These are phyloP conservation scores for Coelogynopora nodosa DNA, from an alignment of 2,888 invertebrate species.

Conservation along the genomic window DNA sequence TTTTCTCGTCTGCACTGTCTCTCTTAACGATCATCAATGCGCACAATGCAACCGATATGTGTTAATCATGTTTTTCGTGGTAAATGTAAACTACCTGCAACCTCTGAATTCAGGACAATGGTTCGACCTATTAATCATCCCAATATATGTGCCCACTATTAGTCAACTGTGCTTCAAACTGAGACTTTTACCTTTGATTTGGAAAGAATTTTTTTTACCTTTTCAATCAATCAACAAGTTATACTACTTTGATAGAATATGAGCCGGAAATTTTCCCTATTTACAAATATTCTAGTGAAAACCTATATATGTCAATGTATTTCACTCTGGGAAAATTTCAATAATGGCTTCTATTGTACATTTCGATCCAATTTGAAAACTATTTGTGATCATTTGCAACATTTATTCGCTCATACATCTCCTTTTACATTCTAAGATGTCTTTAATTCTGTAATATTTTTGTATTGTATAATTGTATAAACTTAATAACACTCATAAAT, in stretches of 20 bases:
- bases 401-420: too few relatives aligned
- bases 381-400: not conserved
- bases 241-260: not conserved
- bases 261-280: not conserved
- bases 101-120: not conserved
- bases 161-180: not conserved
- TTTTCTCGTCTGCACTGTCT: not conserved
- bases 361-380: not conserved
- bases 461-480: not conserved
- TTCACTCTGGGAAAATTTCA: not conserved
- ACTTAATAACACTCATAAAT: not conserved
- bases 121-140: not conserved
- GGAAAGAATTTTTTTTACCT: not conserved
- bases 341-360: not conserved
- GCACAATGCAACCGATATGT: not conserved
- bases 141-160: not conserved
- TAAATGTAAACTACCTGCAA: not conserved
- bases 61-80: slow-evolving; percentile 5
- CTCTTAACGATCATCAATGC: not conserved
- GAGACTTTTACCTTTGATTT: not conserved
- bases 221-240: not conserved
- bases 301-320: not conserved
- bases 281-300: not conserved
- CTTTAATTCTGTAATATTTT: not conserved
- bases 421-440: not conserved